Base-by-base conservation (phyloP, 2,888 invertebrate species). In the Achlya flavicornis region DNA sequence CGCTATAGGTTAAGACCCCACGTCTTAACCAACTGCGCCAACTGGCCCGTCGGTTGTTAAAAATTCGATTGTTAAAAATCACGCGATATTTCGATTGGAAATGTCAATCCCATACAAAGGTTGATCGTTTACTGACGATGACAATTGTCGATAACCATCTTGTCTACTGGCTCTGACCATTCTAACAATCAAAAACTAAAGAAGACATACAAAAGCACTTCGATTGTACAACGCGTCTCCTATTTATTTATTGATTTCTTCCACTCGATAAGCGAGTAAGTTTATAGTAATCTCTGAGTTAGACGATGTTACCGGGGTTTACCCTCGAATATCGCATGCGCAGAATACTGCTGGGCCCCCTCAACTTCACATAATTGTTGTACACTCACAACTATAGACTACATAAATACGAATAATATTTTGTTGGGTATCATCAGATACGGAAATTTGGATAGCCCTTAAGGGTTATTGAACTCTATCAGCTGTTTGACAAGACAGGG, bases 201-300 rank as follows among this genome's bases (percentile, higher is more conserved):
- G 43, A 14, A 43, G 43, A 14, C 43, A 14, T 43, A 43, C 4
- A 0, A 43, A 43, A 43, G 43, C 48, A 16, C 48, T 8, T 48
- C 16, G 19, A 16, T 53, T 19, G 53, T 19, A 19, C 53, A 19
- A 10, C 19, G 53, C 19, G 10, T 48, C 53, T 53, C 53, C 53
- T 53, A 53, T 53, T 53, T 53, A 53, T 35, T 57, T 62, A 62
- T 62, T 57, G 62, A 57, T 62, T 61, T 61, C 32, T 61, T 61
- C 14, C 57, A 57, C 57, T 62, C 38, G 53, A 62, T 62, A 57
- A 62, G 16, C 62, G 57, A 19, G 41, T 62, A 48, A 61, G 48
- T 62, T 62, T 62, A 57, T 57, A 53, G 62, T 62, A 62, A 62
- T 62, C 57, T 57, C 62, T 38, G 33, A 53, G 53, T 57, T 62